These are phyloP conservation scores for Euthynnus affinis DNA, from an alignment of 2,797 vertebrate genomes.

Conservation along the genomic window DNA sequence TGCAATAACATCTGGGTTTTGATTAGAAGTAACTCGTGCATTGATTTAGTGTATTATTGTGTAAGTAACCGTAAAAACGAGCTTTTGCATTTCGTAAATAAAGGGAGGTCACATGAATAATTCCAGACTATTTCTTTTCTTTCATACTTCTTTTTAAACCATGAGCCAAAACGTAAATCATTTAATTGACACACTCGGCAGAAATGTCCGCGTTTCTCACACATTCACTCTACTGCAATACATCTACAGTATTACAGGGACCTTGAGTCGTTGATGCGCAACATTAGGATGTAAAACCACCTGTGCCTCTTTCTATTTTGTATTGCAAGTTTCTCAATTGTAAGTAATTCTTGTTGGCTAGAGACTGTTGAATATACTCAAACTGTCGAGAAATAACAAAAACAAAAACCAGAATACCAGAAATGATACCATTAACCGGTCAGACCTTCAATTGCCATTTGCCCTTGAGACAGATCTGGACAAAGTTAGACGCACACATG, in stretches of 20 bases:
- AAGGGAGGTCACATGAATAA: background rate
- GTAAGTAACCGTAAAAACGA: no score
- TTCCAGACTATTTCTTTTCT: background rate
- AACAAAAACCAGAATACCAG: slow-evolving; percentile 15
- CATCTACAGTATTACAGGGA: slow-evolving; percentile 42
- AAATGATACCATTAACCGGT: slow-evolving; percentile 28
- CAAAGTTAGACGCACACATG: slow-evolving; percentile 62
- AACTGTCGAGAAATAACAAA: background rate
- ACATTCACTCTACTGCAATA: slow-evolving; percentile 5
- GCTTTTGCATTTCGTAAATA: background rate
- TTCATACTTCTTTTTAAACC: background rate
- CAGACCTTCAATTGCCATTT: slow-evolving; percentile 71
- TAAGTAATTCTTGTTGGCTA: slow-evolving; percentile 4
- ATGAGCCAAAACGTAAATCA: background rate
- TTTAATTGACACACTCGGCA: background rate
- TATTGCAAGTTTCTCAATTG: slow-evolving; percentile 48
- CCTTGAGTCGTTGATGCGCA: slow-evolving; percentile 51
- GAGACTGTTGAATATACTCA: slow-evolving; percentile 15
- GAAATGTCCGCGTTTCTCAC: background rate
- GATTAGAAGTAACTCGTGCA: background rate
- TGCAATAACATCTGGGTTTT: background rate
- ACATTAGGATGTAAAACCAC: slow-evolving; percentile 56
- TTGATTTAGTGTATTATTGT: background rate
- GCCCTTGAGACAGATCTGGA: slow-evolving; percentile 75
- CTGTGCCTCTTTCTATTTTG: slow-evolving; percentile 52